Base-by-base conservation (phyloP, 2,888 invertebrate genomes). In the Helicoverpa assulta region DNA sequence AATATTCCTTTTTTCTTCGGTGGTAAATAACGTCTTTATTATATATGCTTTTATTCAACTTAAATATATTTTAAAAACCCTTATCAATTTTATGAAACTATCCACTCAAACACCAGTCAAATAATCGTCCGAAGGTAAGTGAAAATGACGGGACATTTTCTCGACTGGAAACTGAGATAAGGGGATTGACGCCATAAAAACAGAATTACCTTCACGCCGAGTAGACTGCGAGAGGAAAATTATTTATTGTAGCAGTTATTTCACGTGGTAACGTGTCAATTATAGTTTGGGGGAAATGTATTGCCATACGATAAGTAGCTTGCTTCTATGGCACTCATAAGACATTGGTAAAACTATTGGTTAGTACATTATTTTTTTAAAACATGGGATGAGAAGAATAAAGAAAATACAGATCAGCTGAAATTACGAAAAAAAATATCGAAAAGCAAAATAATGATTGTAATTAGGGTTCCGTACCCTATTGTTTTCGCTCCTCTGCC, bases 151-250 rank as follows among this genome's bases (percentile, higher is more conserved):
- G 62, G 73, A 75, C 77, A 81, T 84, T 72, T 83, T 86, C 80
- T 85, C 84, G 90, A 87, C 88, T 94, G 94, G 92, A 92, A 94
- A 89, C 86, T 57, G 83, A 85, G 94, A 94, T 94, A 94, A 94
- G 93, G 83, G 89, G 93, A 91, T 94, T 93, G 90, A 80, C 84
- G 85, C 85, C 90, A 91, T 94, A 93, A 94, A 93, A 91, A 87
- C 82, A 76, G 86, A 81, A 86, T 87, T 88, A 83, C 78, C 80
- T 73, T 73, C 76, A 73, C 71, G 68, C 70, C 63, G 66, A 76
- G 72, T 73, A 80, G 80, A 85, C 74, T 81, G 77, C 63, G 58
- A 66, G 75, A 74, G 76, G 81, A 74, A 83, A 78, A 83, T 75
- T 77, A 79, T 77, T 77, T 80, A 73, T 73, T 72, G 71, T 55